Evolutionary conservation across 2,888 invertebrate species (phyloP), one percentile per base, ranked within the genome.

Genomic region (Lepidochrysops patricia): DNA sequence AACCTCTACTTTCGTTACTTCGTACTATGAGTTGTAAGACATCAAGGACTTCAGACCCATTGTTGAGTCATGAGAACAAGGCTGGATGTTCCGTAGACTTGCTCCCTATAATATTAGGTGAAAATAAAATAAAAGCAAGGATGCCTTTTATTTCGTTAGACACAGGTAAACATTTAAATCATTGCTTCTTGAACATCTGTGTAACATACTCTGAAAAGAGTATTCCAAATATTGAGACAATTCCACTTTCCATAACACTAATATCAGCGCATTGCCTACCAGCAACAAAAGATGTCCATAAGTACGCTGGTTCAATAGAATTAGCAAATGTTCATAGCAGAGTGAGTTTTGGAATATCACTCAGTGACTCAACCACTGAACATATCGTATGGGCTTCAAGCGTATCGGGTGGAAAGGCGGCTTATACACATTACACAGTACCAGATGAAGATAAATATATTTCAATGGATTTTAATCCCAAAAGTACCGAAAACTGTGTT

Each of bases 231-330:
- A 68, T 63, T 35, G 63, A 61, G 32, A 69, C 67, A 62, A 64
- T 74, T 58, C 81, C 85, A 13, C 58, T 89, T 26, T 64, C 71
- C 29, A 61, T 89, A 1, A 86, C 88, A 4, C 73, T 88, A 76
- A 66, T 86, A 34, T 84, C 85, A 35, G 84, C 75, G 0, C 79
- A 86, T 68, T 89, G 89, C 65, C 68, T 88, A 43, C 88, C 89
- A 43, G 15, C 6, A 52, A 63, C 70, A 12, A 83, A 68, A 72
- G 88, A 87, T 0, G 85, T 80, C 13, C 86, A 84, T 1, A 75
- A 75, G 58, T 86, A 80, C 65, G 48, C 82, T 26, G 74, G 75
- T 65, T 85, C 84, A 5, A 67, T 88, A 57, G 79, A 80, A 35
- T 69, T 89, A 58, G 75, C 82, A 68, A 70, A 63, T 26, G 13